Conservation (phyloP, 2,797 vertebrate species). For the Thamnophis elegans region DNA sequence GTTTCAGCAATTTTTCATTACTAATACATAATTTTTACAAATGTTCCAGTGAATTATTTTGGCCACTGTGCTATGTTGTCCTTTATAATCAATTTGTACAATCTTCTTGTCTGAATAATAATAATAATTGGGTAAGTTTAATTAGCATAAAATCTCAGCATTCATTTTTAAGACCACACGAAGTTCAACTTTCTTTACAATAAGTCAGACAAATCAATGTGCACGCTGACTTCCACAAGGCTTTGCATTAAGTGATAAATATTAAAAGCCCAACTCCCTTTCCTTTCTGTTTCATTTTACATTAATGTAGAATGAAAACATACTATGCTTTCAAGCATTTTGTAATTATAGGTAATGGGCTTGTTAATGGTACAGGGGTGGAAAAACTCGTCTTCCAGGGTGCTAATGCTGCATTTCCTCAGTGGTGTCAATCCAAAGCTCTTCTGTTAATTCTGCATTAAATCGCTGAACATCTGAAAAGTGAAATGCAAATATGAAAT, state of each 20-base stretch:
- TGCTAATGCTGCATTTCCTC: background rate
- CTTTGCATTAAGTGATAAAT: background rate
- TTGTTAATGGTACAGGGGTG: background rate
- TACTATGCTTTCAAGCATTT: conserved; percentile 16
- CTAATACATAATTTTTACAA: background rate
- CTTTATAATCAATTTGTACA: background rate
- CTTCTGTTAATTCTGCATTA: background rate
- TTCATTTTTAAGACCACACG: conserved; percentile 1
- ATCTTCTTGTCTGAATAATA: background rate
- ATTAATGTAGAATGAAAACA: conserved; percentile 21
- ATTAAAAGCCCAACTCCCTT: background rate
- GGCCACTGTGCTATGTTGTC: background rate
- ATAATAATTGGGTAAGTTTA: background rate
- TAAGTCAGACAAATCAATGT: background rate
- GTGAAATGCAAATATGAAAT: conserved; percentile 11
- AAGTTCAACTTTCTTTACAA: conserved; percentile 4
- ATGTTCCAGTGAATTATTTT: background rate
- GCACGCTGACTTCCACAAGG: background rate
- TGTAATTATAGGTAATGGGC: conserved; percentile 12
- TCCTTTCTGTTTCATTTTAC: conserved; percentile 28
- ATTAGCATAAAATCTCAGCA: background rate
- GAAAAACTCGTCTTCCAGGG: background rate
- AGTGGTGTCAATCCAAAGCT: background rate
- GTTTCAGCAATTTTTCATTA: background rate
- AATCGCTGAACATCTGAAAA: background rate